These are phyloP conservation scores for Drosophila ercepeae DNA, from an alignment of 1,140 invertebrate genomes.

Conservation along the genomic window DNA sequence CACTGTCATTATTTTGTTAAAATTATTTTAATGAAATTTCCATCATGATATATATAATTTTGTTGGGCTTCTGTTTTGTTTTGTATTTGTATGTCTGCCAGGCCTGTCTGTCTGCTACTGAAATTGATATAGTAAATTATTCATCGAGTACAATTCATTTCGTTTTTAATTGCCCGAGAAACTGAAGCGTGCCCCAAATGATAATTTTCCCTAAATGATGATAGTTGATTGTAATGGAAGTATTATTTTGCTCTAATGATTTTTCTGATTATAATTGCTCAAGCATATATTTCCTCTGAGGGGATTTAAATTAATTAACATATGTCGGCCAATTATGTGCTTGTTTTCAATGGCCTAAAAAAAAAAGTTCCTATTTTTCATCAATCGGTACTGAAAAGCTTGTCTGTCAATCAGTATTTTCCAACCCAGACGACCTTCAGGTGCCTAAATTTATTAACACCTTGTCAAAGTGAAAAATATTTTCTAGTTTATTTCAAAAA, in stretches of 20 bases:
- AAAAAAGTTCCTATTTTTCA: slow-evolving; percentile 6
- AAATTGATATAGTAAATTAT: slow-evolving; percentile 50
- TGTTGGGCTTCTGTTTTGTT: slow-evolving; percentile 32
- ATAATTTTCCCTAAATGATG: slow-evolving; percentile 21
- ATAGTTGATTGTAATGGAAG: slow-evolving; percentile 8
- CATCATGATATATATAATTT: slow-evolving; percentile 41
- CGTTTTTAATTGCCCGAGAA: slow-evolving; percentile 45
- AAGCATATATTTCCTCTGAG: neutral
- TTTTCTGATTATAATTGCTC: slow-evolving; percentile 5
- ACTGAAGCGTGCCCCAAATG: slow-evolving; percentile 28
- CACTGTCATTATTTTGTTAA: slow-evolving; percentile 60
- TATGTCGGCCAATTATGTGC: neutral
- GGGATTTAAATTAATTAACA: slow-evolving; percentile 11
- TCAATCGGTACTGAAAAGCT: slow-evolving; percentile 7
- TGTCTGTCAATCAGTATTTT: slow-evolving; percentile 9
- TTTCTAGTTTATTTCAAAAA: slow-evolving; percentile 15
- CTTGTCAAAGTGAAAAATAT: slow-evolving; percentile 35
- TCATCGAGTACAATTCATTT: slow-evolving; percentile 47
- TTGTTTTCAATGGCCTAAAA: neutral
- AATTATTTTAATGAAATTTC: slow-evolving; percentile 78
- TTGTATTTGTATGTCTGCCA: neutral
- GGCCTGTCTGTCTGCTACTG: slow-evolving; percentile 30
- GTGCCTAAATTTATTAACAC: slow-evolving; percentile 52
- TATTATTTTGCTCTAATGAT: slow-evolving; percentile 22
- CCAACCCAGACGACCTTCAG: slow-evolving; percentile 38